A percentile compares a stretch with the other conserved stretches of the same genome.
phyloP scores from a whole-genome alignment of 1,140 invertebrate species.

The Ceratina calcarata region DNA sequence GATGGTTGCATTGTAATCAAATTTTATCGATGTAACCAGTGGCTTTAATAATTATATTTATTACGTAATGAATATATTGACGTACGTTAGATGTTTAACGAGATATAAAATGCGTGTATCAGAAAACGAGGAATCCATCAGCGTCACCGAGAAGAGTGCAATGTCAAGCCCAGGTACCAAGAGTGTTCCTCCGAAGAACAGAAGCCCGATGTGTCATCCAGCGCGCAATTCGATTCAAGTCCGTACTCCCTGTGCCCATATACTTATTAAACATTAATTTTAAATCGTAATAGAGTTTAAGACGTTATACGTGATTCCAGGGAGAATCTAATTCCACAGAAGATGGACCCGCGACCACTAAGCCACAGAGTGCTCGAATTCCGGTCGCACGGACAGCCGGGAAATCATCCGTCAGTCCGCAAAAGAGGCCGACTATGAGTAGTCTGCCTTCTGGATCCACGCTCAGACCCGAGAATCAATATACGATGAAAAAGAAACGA shows the following conservation, averaged over 20 bases:
- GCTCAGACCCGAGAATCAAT: conserved; percentile 69
- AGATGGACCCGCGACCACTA: conserved; percentile 28
- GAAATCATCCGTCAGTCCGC: conserved; percentile 6
- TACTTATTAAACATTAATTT: not conserved
- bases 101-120: not conserved
- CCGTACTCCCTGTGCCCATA: conserved; percentile 6
- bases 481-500: conserved; percentile 60
- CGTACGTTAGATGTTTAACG: not conserved
- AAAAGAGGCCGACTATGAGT: conserved; percentile 20
- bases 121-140: conserved; percentile 23
- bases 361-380: conserved; percentile 13
- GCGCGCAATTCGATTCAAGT: conserved; percentile 31
- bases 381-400: conserved; percentile 42
- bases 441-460: not conserved
- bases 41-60: too few relatives aligned
- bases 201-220: conserved; percentile 24
- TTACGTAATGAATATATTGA: too few relatives aligned
- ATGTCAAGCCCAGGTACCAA: conserved; percentile 8
- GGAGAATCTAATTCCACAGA: conserved; percentile 35
- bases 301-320: conserved; percentile 30
- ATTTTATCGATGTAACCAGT: too few relatives aligned
- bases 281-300: not conserved
- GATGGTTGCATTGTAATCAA: too few relatives aligned
- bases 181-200: conserved; percentile 28
- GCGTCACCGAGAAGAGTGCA: conserved; percentile 19